Base-by-base conservation (phyloP, 2,113 vertebrate species). In the Lophura nycthemera region DNA sequence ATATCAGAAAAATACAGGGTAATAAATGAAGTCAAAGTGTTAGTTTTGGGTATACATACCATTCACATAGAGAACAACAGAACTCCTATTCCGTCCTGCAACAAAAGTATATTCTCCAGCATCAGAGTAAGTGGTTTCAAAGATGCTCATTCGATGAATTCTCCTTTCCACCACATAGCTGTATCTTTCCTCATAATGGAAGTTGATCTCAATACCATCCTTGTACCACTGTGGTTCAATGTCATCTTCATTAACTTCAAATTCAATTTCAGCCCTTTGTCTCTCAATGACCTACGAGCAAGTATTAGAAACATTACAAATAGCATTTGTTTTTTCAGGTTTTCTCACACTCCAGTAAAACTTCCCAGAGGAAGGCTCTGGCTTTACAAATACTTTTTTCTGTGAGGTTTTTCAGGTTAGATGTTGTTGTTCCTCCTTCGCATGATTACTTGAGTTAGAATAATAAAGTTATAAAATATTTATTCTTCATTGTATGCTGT, bases 171-270 rank as follows among this genome's bases (percentile, higher is more conserved):
- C 96, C 70, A 97, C 97, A 59, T 99, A 99, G 52, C 92, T 98
- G 92, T 99, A 98, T 94, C 99, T 96, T 91, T 99, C 98, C 89
- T 99, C 98, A 64, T 97, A 88, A 2, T 98, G 97, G 90, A 99
- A 98, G 74, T 99, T 98, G 90, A 99, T 99, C 97, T 99, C 99
- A 83, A 98, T 98, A 13, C 98, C 99, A 3, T 99, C 99, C 95
- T 98, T 99, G 83, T 99, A 96, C 99, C 99, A 99, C 72, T 96
- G 99, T 65, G 98, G 98, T 77, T 99, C 99, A 50, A 99, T 98
- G 3, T 99, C 99, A 2, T 99, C 99, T 97, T 99, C 99, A 36
- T 98, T 99, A 92, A 99, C 99, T 96, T 99, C 99, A 95, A 99
- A 99, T 97, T 99, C 99, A 74, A 99, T 98, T 14, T 98, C 98